These are phyloP conservation scores for Okapia johnstoni DNA, from an alignment of 2,113 vertebrate species.

Conservation along the genomic window DNA sequence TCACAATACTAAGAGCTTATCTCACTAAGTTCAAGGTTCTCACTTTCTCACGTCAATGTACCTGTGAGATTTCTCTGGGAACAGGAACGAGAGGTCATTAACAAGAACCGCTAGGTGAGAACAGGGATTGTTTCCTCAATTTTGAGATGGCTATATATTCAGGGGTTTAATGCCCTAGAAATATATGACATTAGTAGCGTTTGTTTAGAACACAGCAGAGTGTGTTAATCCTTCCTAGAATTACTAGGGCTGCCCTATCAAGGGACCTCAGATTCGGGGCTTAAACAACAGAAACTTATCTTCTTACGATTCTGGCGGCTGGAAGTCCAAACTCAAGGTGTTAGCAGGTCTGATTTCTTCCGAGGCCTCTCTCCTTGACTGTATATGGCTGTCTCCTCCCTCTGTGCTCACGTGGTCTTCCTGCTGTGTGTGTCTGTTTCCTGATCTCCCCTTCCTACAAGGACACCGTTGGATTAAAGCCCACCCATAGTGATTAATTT, in stretches of 20 bases:
- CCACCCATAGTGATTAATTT: background rate
- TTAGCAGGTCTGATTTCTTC: background rate
- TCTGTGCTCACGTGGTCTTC: background rate
- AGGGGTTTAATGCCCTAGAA: background rate
- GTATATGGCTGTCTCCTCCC: accelerated
- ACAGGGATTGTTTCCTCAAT: background rate
- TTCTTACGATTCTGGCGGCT: background rate
- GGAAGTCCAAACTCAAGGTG: background rate
- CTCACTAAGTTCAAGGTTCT: background rate
- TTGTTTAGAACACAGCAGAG: background rate
- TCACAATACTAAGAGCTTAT: background rate
- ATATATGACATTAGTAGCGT: background rate
- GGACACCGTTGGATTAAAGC: background rate
- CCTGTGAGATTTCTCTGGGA: background rate
- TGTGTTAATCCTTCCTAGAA: background rate
- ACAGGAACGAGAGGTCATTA: background rate
- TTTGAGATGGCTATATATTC: background rate
- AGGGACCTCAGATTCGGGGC: background rate
- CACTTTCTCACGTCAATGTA: background rate
- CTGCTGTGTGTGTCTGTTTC: background rate
- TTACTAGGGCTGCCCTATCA: background rate
- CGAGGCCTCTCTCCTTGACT: background rate
- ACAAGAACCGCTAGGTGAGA: background rate
- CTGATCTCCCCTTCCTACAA: background rate
- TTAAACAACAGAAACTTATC: background rate